Conservation (phyloP, 2,888 invertebrate genomes). For the Aspidiotus destructor region DNA sequence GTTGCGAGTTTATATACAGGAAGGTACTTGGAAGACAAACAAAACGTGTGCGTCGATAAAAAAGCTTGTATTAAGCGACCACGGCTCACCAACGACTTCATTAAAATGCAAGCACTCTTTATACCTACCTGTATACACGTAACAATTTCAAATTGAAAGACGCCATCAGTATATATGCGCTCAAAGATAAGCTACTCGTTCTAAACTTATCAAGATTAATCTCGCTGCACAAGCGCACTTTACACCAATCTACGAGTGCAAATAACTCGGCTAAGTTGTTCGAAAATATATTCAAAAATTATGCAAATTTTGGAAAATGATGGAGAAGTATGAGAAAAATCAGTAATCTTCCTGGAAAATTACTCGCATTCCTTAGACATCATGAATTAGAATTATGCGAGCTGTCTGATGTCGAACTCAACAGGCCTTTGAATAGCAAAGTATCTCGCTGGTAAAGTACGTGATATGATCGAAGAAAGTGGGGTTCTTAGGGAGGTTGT, state of each 20-base stretch:
- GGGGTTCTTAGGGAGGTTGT: too few species aligned
- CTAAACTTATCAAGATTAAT: conserved; percentile 23
- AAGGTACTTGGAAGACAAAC: conserved; percentile 24
- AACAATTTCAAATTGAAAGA: conserved; percentile 26
- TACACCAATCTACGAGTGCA: background rate
- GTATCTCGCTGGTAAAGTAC: too few species aligned
- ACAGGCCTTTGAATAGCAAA: too few species aligned
- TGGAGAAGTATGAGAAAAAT: too few species aligned
- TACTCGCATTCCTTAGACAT: too few species aligned
- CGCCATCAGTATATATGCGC: conserved; percentile 7
- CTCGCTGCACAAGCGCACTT: conserved; percentile 20
- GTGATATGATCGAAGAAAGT: too few species aligned
- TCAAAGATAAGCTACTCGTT: background rate
- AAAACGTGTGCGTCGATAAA: conserved; percentile 30
- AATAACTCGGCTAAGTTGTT: too few species aligned
- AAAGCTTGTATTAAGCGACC: conserved; percentile 27
- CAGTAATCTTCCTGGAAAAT: too few species aligned
- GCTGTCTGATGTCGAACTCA: too few species aligned
- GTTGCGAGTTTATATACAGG: background rate
- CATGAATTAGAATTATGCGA: too few species aligned
- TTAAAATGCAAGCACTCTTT: conserved; percentile 19
- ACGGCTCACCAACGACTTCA: conserved; percentile 28
- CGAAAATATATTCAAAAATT: too few species aligned
- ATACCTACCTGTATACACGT: conserved; percentile 20
- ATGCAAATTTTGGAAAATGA: too few species aligned